Evolutionary conservation across 2,888 invertebrate species (phyloP).

Genomic region (Azorinus chamasolen): DNA sequence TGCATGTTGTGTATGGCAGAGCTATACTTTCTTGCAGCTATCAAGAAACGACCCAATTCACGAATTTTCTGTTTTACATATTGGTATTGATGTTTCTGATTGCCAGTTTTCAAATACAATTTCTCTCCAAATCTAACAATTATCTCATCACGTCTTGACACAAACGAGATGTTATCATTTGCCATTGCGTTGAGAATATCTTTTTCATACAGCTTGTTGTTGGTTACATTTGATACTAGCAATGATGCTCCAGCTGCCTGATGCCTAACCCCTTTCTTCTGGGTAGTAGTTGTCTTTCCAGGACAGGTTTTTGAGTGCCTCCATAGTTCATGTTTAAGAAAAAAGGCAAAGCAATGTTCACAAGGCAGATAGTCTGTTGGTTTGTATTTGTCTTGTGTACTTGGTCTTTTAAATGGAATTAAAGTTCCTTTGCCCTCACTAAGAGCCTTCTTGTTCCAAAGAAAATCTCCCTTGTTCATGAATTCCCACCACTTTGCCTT

Average conservation of each 20-base stretch:
- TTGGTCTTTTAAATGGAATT: constrained; percentile 22
- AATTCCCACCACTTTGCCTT: constrained; percentile 17
- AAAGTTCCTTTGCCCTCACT: constrained; percentile 11
- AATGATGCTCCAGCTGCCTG: constrained; percentile 11
- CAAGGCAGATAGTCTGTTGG: background rate
- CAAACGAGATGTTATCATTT: constrained; percentile 16
- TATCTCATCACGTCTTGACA: constrained; percentile 11
- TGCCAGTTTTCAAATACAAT: constrained; percentile 20
- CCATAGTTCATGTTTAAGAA: constrained; percentile 7
- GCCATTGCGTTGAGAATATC: constrained; percentile 10
- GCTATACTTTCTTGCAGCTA: constrained; percentile 1
- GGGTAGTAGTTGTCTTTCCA: background rate
- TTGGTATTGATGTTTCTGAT: constrained; percentile 21
- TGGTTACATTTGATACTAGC: background rate
- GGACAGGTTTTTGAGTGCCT: constrained; percentile 18
- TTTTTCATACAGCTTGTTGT: background rate
- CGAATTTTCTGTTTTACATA: constrained; percentile 29
- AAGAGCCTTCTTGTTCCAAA: constrained; percentile 7
- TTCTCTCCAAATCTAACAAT: constrained; percentile 21
- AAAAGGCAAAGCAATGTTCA: constrained; percentile 6
- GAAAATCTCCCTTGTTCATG: constrained; percentile 32
- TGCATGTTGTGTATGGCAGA: background rate
- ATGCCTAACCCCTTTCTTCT: background rate
- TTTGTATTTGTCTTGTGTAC: background rate
- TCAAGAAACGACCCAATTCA: constrained; percentile 22